Base-by-base conservation (phyloP, 1,140 invertebrate species). In the Neodiprion lecontei region DNA sequence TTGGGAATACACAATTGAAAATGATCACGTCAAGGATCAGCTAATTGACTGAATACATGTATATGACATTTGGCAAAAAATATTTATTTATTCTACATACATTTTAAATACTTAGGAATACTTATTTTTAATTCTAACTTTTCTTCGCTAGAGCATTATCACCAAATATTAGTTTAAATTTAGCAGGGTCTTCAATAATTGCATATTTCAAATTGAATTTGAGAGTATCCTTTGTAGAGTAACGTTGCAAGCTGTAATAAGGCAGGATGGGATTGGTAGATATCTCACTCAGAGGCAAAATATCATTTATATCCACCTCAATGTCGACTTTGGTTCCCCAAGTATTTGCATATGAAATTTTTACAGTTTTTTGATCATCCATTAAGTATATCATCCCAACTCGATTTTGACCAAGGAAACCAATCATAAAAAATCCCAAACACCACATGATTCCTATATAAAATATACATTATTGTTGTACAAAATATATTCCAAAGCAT, bases 361-460 rank as follows among this genome's bases (percentile, higher is more conserved):
- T 91, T 8, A 91, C 76, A 47, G 78, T 81, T 68, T 88, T 79
- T 14, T 88, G 82, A 73, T 91, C 86, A 69, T 90, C 79, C 79
- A 88, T 90, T 3, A 90, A 82, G 76, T 91, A 92, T 72, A 92
- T 81, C 74, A 89, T 87, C 50, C 91, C 91, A 77, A 92, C 87
- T 7, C 88, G 78, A 78, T 91, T 89, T 28, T 85, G 85, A 74
- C 88, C 87, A 61, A 89, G 80, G 49, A 81, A 74, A 74, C 87
- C 89, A 67, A 84, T 72, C n/a, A 14, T 4, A 67, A 83, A 79
- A 7, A 80, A 0, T 5, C 49, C 73, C 11, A 74, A 0, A 0
- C 67, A 65, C 0, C 72, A 0, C 0, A 69, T 0, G 40, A 47
- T 8, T 75, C 47, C 84, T 85, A 61, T n/a, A 77, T 75, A 72